phyloP scores from a whole-genome alignment of 2,888 invertebrate species.

The Ennomos erosarius region DNA sequence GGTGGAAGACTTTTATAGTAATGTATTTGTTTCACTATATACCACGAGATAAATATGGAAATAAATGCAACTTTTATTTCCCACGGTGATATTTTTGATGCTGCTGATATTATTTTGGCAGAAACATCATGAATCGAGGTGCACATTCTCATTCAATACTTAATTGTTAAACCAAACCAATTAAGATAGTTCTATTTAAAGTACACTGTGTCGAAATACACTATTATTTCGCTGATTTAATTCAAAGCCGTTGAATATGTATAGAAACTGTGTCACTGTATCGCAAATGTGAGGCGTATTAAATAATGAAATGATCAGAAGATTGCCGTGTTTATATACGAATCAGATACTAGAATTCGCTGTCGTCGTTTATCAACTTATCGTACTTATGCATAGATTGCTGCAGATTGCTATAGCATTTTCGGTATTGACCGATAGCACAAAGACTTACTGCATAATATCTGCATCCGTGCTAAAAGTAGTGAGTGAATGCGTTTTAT shows the following conservation, averaged over 20 bases:
- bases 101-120: background rate
- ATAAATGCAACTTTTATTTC: conserved; percentile 22
- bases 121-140: background rate
- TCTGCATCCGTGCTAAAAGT: background rate
- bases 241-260: conserved; percentile 11
- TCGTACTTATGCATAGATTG: conserved; percentile 19
- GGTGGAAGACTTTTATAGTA: conserved; percentile 44
- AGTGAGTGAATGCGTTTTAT: too few species aligned
- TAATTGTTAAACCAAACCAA: background rate
- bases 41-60: conserved; percentile 23
- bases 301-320: conserved; percentile 22
- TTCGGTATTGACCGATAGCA: conserved; percentile 28
- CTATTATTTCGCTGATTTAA: conserved; percentile 1
- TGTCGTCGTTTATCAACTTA: conserved; percentile 16
- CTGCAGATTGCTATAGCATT: conserved; percentile 25
- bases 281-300: conserved; percentile 22
- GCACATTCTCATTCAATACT: too few species aligned
- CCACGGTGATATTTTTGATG: background rate
- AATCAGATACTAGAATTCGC: conserved; percentile 14
- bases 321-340: conserved; percentile 35
- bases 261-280: conserved; percentile 26
- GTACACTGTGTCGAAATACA: background rate
- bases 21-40: conserved; percentile 27
- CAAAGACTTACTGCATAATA: conserved; percentile 10
- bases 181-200: background rate